phyloP scores from a whole-genome alignment of 1,140 invertebrate species.

The Drosophila guanche region DNA sequence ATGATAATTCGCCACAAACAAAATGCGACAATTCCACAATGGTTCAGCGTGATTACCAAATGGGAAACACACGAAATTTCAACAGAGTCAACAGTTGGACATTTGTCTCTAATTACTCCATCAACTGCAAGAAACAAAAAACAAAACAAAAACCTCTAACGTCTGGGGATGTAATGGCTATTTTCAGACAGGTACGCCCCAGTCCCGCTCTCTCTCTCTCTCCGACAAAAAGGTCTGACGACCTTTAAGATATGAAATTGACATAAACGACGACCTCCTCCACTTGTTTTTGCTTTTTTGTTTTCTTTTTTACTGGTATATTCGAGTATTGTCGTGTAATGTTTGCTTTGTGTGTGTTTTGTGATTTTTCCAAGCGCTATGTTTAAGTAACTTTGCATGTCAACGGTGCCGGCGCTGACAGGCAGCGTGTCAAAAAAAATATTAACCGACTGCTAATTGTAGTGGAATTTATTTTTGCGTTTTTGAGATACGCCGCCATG shows the following conservation, averaged over 20 bases:
- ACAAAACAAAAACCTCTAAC: not conserved
- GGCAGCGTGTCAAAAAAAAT: conserved; percentile 68
- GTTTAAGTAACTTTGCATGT: conserved; percentile 79
- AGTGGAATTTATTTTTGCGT: conserved; percentile 65
- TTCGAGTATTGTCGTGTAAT: conserved; percentile 25
- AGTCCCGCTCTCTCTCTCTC: not conserved
- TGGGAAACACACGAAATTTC: conserved; percentile 15
- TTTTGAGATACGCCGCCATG: conserved; percentile 17
- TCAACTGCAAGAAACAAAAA: conserved; percentile 14
- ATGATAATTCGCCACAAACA: conserved; percentile 34
- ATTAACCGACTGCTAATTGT: conserved; percentile 76
- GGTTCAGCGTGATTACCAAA: conserved; percentile 43
- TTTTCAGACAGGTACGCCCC: not conserved
- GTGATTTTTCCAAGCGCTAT: conserved; percentile 6
- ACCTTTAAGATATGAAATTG: conserved; percentile 50
- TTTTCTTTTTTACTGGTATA: conserved; percentile 27
- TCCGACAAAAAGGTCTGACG: conserved; percentile 7
- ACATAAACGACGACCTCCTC: conserved; percentile 51
- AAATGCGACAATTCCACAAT: conserved; percentile 46
- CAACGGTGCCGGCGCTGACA: conserved; percentile 35
- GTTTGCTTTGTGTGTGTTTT: conserved; percentile 30
- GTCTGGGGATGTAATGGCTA: conserved; percentile 26
- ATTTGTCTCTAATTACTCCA: conserved; percentile 42
- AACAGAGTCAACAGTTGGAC: conserved; percentile 20
- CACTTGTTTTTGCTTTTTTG: conserved; percentile 28